A percentile compares a stretch with the other conserved stretches of the same genome.
Conservation (phyloP, 2,888 invertebrate species). For the Conus canariensis region DNA sequence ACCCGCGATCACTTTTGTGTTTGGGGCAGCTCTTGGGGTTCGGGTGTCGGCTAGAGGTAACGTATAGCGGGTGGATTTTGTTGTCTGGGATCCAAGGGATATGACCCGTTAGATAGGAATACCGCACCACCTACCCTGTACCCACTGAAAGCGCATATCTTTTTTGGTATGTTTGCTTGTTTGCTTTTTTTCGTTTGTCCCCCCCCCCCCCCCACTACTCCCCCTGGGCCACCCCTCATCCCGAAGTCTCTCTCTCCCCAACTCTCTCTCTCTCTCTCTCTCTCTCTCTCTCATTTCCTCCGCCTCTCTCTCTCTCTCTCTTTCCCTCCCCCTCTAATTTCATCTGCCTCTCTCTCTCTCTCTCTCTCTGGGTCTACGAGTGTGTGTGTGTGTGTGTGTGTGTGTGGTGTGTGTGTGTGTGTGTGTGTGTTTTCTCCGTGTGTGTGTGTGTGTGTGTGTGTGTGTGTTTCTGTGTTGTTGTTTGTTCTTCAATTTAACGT, state of each 20-base stretch:
- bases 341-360: too few relatives aligned
- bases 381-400: too few relatives aligned
- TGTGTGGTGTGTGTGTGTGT: too few relatives aligned
- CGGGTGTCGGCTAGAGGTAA: not conserved
- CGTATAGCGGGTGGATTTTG: not conserved
- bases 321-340: too few relatives aligned
- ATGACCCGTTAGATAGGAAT: not conserved
- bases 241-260: not conserved
- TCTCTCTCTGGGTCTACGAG: too few relatives aligned
- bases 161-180: not conserved
- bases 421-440: too few relatives aligned
- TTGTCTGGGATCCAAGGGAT: not conserved
- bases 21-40: not conserved
- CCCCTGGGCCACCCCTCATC: too few relatives aligned
- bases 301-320: not conserved
- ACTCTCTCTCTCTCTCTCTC: not conserved
- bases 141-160: not conserved
- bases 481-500: too few relatives aligned
- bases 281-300: not conserved
- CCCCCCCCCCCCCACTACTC: not conserved
- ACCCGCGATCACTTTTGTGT: too few relatives aligned
- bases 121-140: not conserved
- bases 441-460: too few relatives aligned
- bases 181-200: not conserved
- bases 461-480: too few relatives aligned